phyloP scores from a whole-genome alignment of 92 coral and sea anemone species.

The Meandrina meandrites region DNA sequence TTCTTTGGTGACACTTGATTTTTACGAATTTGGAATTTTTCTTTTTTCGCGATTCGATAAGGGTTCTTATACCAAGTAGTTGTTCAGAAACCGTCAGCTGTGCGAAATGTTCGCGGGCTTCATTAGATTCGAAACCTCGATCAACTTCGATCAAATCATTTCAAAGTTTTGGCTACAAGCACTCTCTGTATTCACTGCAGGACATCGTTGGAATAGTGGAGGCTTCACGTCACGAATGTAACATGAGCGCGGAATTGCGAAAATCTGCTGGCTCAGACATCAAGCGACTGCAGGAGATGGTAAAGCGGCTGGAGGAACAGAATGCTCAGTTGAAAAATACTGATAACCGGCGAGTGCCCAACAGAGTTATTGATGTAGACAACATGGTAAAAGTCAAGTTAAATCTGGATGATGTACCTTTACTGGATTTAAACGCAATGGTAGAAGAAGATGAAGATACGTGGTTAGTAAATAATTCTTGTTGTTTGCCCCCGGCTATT shows the following conservation, averaged over 20 bases:
- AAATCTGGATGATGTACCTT: slow-evolving; percentile 80
- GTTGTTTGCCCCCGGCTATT: not conserved
- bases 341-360: slow-evolving; percentile 28
- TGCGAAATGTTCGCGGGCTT: slow-evolving; percentile 10
- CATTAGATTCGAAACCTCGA: not conserved
- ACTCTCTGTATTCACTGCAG: slow-evolving; percentile 5
- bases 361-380: slow-evolving; percentile 4
- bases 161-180: not conserved
- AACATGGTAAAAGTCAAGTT: slow-evolving; percentile 68
- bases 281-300: slow-evolving; percentile 88
- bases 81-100: not conserved
- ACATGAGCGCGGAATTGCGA: slow-evolving; percentile 68
- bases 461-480: slow-evolving; percentile 42
- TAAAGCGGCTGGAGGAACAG: slow-evolving; percentile 79
- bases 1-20: too few species aligned
- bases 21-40: too few species aligned
- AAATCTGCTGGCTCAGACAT: slow-evolving; percentile 92
- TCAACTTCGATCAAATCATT: not conserved
- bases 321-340: slow-evolving; percentile 68
- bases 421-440: slow-evolving; percentile 70
- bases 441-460: slow-evolving; percentile 80
- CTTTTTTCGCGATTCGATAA: too few species aligned
- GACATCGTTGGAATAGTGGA: not conserved
- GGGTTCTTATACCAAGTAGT: not conserved
- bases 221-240: slow-evolving; percentile 36